Evolutionary conservation across 1,140 invertebrate genomes (phyloP), one percentile per base, ranked within the genome.

Genomic region (Probaryconus sp.): DNA sequence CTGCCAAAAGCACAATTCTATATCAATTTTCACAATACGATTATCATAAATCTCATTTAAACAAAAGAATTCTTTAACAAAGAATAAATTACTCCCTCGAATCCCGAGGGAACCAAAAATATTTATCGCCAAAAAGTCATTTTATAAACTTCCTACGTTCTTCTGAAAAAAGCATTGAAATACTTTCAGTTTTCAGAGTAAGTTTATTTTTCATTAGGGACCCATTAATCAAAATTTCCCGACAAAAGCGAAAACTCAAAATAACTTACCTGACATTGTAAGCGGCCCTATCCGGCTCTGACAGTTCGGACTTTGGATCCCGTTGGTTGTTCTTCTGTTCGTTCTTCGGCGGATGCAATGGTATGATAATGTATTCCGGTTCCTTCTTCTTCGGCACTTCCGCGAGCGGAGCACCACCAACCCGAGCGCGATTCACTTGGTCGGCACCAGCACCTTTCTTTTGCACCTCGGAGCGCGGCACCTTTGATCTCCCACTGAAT

Each of bases 331-430:
- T 55, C 1, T 51, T 77, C 40, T 84, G 81, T 3, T 82, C 82
- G n/a, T n/a, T n/a, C 13, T 80, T 79, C 3, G 87, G 82, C 14
- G 81, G 79, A 60, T 89, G 89, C 20, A 89, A 70, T 28, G 88
- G 87, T 61, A 89, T 88, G 38, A 89, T 89, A 51, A 87, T 85
- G 51, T 86, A 88, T 77, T 87, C 79, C 37, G 82, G 83, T 43
- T 87, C 85, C 48, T 78, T 79, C 42, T 79, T 83, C 42, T 79
- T 81, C 18, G n/a, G 14, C 13, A 37, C 60, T 72, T 79, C 24
- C 76, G 79, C 48, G 16, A 7, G 5, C 43, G 55, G 3, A 10
- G 71, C 61, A 9, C 73, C 61, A 9, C 73, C 43, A 5, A 17
- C 10, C 77, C 79, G 6, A 7, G 10, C 50, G 20, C 43, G 16